Conservation (phyloP, 2,113 vertebrate species). For the Lagopus muta region DNA sequence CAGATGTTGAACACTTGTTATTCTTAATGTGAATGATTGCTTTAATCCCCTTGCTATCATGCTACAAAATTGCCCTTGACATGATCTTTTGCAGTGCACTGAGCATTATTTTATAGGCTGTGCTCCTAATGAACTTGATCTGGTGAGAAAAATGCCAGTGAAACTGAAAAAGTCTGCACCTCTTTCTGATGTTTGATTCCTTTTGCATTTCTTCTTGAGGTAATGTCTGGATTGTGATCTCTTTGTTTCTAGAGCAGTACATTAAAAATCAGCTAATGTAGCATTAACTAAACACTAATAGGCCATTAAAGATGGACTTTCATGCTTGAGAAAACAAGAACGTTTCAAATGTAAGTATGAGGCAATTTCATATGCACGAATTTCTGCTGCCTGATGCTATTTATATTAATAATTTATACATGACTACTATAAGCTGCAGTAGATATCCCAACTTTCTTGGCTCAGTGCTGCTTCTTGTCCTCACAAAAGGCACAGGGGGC, state of each 20-base stretch:
- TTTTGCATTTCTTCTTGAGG: background rate
- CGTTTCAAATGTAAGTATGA: slow-evolving; percentile 41
- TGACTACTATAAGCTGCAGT: background rate
- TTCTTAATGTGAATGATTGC: background rate
- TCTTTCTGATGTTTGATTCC: slow-evolving; percentile 1
- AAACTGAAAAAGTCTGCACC: background rate
- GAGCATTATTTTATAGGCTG: background rate
- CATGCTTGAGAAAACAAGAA: slow-evolving; percentile 1
- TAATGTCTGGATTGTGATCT: slow-evolving; percentile 21
- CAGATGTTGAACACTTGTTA: background rate
- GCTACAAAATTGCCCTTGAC: background rate
- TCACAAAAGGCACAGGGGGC: background rate
- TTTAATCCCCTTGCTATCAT: slow-evolving; percentile 11
- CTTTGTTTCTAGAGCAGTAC: slow-evolving; percentile 8
- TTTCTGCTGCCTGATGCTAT: slow-evolving; percentile 37
- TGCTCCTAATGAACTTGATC: background rate
- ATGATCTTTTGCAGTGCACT: background rate
- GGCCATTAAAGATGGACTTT: slow-evolving; percentile 41
- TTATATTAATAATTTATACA: slow-evolving; percentile 56
- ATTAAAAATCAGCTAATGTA: slow-evolving; percentile 43
- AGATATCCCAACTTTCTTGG: background rate
- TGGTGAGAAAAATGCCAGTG: background rate
- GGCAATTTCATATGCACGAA: background rate
- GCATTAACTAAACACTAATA: slow-evolving; percentile 50
- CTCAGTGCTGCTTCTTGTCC: background rate